Evolutionary conservation across 2,888 invertebrate species (phyloP), one percentile per base, ranked within the genome.

Genomic region (Caenorhabditis sp.): DNA sequence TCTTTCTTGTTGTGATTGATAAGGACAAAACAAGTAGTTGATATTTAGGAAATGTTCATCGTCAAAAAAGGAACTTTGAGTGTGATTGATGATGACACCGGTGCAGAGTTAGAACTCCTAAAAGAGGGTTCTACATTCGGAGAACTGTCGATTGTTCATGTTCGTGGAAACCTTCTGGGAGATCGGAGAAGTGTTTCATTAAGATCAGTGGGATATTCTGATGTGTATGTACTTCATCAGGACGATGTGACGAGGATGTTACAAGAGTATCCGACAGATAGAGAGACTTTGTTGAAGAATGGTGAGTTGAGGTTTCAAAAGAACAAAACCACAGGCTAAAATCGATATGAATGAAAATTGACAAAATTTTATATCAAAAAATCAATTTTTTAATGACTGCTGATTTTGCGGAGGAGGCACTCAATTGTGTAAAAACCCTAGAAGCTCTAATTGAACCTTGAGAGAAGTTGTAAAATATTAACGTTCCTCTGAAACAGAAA

Each of bases 221-320:
- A 86, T 60, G 83, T 86, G 14, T 86, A 85, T 61, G 60, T 82
- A 21, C 68, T 86, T n/a, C 67, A 77, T 23, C 82, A 85, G 53
- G 86, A 86, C 52, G 84, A 84, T 61, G 79, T 82, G 10, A 54
- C 77, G 0, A 21, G 63, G 17, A 36, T 82, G n/a, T 58, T 82
- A 1, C 64, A 75, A 25, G 82, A 82, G n/a, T 82, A 81, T 65
- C 82, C 80, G 12, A 66, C 70, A 7, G 77, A 76, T 36, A 60
- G 81, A 49, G 59, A 60, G 0, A 58, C 52, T 17, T 58, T 85
- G 17, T 26, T 80, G 20, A 67, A 69, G n/a, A 83, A 78, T 66
- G 85, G 83, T 81, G 57, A 54, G 60, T 57, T 38, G 53, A 31
- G 31, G 10, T n/a, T n/a, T n/a, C n/a, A n/a, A n/a, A n/a, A n/a